Evolutionary conservation across 2,113 vertebrate species (phyloP), one percentile per base, ranked within the genome.

Genomic region (Chloebia gouldiae): DNA sequence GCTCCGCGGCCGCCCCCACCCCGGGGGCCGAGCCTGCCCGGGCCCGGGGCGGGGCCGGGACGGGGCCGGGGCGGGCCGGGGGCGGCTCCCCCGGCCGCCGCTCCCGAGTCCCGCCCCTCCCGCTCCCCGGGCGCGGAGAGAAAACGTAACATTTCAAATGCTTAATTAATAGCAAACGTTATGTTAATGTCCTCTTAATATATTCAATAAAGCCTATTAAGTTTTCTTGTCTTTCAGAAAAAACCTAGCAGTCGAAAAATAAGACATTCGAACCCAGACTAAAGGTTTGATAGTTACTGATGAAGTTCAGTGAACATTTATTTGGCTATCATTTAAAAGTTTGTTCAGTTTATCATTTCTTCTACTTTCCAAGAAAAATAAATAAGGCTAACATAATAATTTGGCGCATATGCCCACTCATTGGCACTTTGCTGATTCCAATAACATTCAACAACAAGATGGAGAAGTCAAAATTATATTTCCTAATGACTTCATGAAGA

Each of bases 51-150:
- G 11, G 40, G 13, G 40, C 39, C 39, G 39, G 39, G 39, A 12
- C 25, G 45, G 40, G 13, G 40, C 39, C 39, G 39, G 39, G 39
- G 39, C 25, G 45, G 20, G 11, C 24, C 47, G 23, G 49, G 25
- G 2, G 54, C 9, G 9, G 17, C 20, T 12, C 27, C 33, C 12
- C 1, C 3, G 12, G 10, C 31, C 10, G n/a, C 23, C 11, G 49
- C 15, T 11, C 4, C 13, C 20, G 7, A 4, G 44, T 22, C 0
- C 33, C 5, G 53, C 22, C 47, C 3, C 25, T 40, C 6, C 8
- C 5, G 5, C 23, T 3, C 11, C 5, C 2, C 25, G 3, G 35
- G 4, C 22, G 5, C 19, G 2, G 13, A 4, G 30, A 0, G 33
- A 79, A 39, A 60, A 72, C 7, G 8, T 65, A 63, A 28, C 10